These are phyloP conservation scores for Hypotaenidia okinawae DNA, from an alignment of 2,797 vertebrate genomes.

Conservation along the genomic window DNA sequence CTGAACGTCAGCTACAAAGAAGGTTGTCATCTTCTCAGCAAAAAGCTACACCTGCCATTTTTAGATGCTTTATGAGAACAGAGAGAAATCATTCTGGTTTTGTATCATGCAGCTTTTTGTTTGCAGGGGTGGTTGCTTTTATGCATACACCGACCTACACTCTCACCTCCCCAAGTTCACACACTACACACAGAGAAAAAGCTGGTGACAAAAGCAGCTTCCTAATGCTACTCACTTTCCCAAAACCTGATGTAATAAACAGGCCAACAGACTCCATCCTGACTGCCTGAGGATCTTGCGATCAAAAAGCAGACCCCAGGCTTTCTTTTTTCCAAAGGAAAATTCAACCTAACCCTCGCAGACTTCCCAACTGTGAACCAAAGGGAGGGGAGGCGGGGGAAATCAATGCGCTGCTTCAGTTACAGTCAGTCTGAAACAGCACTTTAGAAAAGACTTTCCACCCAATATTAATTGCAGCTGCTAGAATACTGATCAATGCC, in stretches of 20 bases:
- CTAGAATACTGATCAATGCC: background rate
- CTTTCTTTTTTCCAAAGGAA: background rate
- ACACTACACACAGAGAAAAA: background rate
- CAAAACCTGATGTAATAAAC: background rate
- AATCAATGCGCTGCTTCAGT: background rate
- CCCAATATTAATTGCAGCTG: background rate
- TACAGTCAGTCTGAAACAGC: background rate
- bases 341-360: background rate
- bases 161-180: background rate
- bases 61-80: background rate
- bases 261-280: background rate
- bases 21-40: background rate
- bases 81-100: background rate
- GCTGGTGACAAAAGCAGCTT: background rate
- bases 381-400: background rate
- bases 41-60: background rate
- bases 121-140: background rate
- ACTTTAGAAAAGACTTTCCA: background rate
- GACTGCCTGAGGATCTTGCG: background rate
- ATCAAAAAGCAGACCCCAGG: background rate
- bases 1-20: background rate
- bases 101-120: rapidly evolving
- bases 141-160: background rate
- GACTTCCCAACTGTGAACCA: background rate
- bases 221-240: background rate